Evolutionary conservation across 2,797 vertebrate genomes (phyloP).

Genomic region (Falco novaeseelandiae): DNA sequence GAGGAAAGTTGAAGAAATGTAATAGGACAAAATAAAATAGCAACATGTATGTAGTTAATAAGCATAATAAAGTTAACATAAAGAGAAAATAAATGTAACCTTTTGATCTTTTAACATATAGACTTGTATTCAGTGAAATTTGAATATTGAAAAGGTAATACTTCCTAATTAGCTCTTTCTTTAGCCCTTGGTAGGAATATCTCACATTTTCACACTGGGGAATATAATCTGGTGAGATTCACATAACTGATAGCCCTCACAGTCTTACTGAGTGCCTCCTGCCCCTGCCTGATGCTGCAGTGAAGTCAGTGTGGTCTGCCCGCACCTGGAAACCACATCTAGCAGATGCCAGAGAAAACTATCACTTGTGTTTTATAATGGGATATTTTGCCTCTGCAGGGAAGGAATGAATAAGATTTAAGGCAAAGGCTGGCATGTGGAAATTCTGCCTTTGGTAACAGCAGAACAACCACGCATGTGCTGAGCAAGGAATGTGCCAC

Average conservation of each 20-base stretch:
- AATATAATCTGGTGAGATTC: not conserved
- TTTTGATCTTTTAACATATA: constrained; percentile 28
- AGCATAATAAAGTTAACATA: not conserved
- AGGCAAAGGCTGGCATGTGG: not conserved
- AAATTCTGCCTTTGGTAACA: fast-evolving
- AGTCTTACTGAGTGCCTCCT: not conserved
- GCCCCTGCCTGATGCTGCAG: fast-evolving
- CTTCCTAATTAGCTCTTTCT: constrained; percentile 33
- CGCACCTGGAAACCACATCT: not conserved
- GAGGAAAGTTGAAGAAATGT: not conserved
- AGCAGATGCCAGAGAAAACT: not conserved
- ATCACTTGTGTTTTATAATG: fast-evolving
- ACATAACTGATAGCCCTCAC: not conserved
- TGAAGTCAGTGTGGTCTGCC: not conserved
- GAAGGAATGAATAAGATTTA: not conserved
- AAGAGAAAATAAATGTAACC: not conserved
- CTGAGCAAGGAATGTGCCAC: not conserved
- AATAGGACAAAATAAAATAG: not conserved
- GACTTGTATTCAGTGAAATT: not conserved
- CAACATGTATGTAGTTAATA: not conserved
- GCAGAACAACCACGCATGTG: not conserved
- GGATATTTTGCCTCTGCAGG: not conserved
- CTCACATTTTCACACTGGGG: not conserved
- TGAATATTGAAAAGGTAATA: constrained; percentile 29
- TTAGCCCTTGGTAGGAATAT: constrained; percentile 4